Percentiles rank a stretch among this genome's conserved stretches.
These are phyloP conservation scores for Bugulina stolonifera DNA, from an alignment of 2,888 invertebrate species.

Conservation along the genomic window DNA sequence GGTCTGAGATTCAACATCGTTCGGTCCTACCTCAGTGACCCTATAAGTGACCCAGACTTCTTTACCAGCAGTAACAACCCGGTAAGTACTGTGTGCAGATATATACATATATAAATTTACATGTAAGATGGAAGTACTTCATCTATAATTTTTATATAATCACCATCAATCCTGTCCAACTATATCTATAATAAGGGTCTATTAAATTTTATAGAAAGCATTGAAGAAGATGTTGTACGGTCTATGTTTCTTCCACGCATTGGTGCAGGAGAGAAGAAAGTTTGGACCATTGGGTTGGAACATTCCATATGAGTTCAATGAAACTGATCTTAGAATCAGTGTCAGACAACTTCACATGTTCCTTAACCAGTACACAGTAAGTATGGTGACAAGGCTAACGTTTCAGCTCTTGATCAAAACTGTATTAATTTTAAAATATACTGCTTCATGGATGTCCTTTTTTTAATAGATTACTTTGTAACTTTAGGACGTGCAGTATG, in stretches of 20 bases:
- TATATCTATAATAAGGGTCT: no score
- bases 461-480: no score
- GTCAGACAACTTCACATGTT: constrained; percentile 55
- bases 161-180: no score
- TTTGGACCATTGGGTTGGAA: constrained; percentile 58
- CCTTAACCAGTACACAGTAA: constrained; percentile 54
- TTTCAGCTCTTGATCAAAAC: no score
- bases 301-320: constrained; percentile 57
- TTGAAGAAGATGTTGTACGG: constrained; percentile 55
- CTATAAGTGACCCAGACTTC: constrained; percentile 79
- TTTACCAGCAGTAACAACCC: constrained; percentile 56
- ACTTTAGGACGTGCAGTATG: constrained; percentile 55
- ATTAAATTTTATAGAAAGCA: no score
- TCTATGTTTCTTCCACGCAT: constrained; percentile 57
- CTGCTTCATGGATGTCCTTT: no score
- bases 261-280: constrained; percentile 55
- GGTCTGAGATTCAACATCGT: constrained; percentile 54
- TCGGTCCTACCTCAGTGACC: constrained; percentile 68
- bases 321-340: constrained; percentile 56
- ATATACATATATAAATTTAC: background rate
- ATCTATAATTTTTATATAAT: no score
- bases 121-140: no score
- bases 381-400: no score
- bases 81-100: constrained; percentile 34
- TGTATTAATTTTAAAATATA: no score